Conservation (phyloP, 2,113 vertebrate genomes). For the Chinchilla lanigera region DNA sequence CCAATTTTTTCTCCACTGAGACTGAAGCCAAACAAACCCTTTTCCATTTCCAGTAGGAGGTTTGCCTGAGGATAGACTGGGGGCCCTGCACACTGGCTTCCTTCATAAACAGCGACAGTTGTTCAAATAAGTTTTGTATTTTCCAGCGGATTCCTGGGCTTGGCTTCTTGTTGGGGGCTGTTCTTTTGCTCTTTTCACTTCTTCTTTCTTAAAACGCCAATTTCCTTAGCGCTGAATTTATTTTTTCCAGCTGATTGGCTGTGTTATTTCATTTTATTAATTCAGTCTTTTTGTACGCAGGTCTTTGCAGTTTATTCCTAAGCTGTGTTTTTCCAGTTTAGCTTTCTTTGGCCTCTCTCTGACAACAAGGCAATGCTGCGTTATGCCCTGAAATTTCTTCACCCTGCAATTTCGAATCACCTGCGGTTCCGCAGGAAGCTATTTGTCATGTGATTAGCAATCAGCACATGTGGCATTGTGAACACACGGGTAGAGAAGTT, state of each 20-base stretch:
- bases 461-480: constrained; percentile 15
- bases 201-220: neutral
- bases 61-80: neutral
- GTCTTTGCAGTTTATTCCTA: neutral
- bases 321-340: constrained; percentile 1
- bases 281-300: neutral
- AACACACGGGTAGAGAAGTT: neutral
- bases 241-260: neutral
- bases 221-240: neutral
- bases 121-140: constrained; percentile 31
- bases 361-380: neutral
- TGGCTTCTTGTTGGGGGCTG: neutral
- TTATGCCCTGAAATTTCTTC: neutral
- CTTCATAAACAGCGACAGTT: neutral
- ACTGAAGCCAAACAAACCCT: neutral
- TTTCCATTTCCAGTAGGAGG: neutral
- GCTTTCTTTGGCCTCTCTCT: neutral
- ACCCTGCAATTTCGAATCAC: neutral
- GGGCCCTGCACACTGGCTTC: neutral
- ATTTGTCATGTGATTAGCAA: neutral
- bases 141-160: neutral
- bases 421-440: neutral
- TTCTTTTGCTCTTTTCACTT: neutral
- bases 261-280: constrained; percentile 51
- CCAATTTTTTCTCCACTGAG: neutral